A percentile compares a stretch with the other conserved stretches of the same genome.
Conservation (phyloP, 2,888 invertebrate genomes). For the Agrochola circellaris region DNA sequence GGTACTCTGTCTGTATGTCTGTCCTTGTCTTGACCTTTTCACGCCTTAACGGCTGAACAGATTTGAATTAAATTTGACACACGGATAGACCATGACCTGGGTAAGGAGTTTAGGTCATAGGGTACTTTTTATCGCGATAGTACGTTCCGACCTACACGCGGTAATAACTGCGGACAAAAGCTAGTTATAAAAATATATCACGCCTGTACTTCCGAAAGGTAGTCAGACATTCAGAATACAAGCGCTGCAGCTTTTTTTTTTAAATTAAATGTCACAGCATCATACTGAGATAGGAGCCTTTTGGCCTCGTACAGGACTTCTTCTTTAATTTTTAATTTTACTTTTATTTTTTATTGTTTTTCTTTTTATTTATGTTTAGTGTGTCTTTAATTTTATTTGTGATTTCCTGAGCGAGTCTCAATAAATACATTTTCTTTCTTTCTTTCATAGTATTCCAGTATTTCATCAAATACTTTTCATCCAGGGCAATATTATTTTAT, state of each 20-base stretch:
- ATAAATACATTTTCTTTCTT: no score
- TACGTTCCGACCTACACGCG: neutral
- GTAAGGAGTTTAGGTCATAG: neutral
- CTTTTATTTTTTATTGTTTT: no score
- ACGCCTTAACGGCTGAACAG: neutral
- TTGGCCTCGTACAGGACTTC: no score
- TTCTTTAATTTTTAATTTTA: no score
- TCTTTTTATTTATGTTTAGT: no score
- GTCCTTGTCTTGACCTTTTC: neutral
- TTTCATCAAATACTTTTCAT: neutral
- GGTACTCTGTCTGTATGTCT: neutral
- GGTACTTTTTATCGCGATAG: neutral
- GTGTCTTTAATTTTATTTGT: no score
- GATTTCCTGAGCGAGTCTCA: no score
- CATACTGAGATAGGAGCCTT: no score
- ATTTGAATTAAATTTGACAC: neutral
- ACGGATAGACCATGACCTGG: neutral
- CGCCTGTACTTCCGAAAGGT: neutral
- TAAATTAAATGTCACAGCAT: no score
- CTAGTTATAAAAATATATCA: neutral
- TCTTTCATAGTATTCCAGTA: no score
- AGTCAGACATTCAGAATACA: no score
- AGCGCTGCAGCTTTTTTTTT: no score
- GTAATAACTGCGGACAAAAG: neutral
- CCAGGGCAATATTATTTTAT: neutral